Conservation (phyloP, 1,140 invertebrate species). For the Antheraea mylitta region DNA sequence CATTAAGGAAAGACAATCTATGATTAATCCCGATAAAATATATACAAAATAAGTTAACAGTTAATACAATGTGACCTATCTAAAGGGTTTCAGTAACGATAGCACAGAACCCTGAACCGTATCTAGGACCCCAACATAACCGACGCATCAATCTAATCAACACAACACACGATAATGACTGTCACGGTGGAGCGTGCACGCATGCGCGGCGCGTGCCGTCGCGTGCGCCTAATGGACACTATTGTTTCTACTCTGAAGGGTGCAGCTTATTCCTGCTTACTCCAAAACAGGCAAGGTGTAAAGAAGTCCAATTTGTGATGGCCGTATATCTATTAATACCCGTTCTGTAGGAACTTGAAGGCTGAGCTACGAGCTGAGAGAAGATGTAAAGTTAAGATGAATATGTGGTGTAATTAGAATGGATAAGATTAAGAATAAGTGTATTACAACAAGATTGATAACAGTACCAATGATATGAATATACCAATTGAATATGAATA, state of each 20-base stretch:
- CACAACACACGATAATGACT: constrained; percentile 72
- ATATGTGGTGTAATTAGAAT: too few relatives aligned
- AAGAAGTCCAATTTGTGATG: neutral
- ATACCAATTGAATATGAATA: too few relatives aligned
- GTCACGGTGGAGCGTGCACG: constrained; percentile 27
- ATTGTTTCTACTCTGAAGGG: constrained; percentile 35
- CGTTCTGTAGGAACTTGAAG: too few relatives aligned
- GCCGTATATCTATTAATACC: neutral
- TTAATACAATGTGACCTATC: too few relatives aligned
- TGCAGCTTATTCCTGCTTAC: neutral
- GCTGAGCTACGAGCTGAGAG: too few relatives aligned
- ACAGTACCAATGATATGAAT: too few relatives aligned
- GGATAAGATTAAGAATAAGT: too few relatives aligned
- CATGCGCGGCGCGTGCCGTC: constrained; percentile 48
- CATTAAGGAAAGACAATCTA: too few relatives aligned
- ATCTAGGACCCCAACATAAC: constrained; percentile 3
- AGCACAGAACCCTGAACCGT: neutral
- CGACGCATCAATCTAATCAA: constrained; percentile 74
- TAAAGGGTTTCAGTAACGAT: neutral
- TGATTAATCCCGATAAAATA: too few relatives aligned
- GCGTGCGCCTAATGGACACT: constrained; percentile 59
- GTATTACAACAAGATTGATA: too few relatives aligned
- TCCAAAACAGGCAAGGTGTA: neutral
- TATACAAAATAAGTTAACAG: too few relatives aligned
- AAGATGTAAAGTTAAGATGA: too few relatives aligned